Conservation (phyloP, 2,113 vertebrate genomes). For the Tyto alba region DNA sequence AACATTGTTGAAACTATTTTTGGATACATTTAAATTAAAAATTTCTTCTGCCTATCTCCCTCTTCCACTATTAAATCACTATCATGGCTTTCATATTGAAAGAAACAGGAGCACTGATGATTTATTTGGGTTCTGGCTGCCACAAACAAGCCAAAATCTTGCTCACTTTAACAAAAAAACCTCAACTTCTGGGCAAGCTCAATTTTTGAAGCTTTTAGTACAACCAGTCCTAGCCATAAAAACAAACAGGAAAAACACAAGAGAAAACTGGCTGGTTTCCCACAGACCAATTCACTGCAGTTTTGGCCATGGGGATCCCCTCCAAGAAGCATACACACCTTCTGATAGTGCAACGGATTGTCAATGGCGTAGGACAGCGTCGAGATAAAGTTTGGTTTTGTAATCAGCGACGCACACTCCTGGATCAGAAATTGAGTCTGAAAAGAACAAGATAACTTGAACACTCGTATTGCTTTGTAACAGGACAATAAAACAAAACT, state of each 20-base stretch:
- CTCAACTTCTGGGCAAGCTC: background rate
- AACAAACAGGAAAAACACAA: background rate
- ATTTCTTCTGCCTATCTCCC: background rate
- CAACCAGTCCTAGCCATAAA: background rate
- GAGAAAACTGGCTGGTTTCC: background rate
- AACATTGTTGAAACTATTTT: background rate
- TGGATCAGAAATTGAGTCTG: slow-evolving; percentile 99
- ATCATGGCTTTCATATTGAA: background rate
- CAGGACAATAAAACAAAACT: background rate
- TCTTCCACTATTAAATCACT: background rate
- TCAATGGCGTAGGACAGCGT: slow-evolving; percentile 99
- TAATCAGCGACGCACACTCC: slow-evolving; percentile 98
- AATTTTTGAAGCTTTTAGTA: background rate
- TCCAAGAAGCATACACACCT: slow-evolving; percentile 76
- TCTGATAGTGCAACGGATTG: slow-evolving; percentile 99
- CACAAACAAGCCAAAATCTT: background rate
- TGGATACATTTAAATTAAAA: background rate
- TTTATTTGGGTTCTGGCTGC: background rate
- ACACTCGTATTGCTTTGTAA: background rate
- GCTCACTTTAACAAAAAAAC: background rate
- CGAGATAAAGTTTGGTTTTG: slow-evolving; percentile 99
- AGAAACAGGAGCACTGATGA: background rate
- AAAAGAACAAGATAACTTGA: slow-evolving; percentile 34
- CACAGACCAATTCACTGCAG: background rate
- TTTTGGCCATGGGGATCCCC: background rate